phyloP scores from a whole-genome alignment of 1,140 invertebrate species.

The Liolophura sinensis region DNA sequence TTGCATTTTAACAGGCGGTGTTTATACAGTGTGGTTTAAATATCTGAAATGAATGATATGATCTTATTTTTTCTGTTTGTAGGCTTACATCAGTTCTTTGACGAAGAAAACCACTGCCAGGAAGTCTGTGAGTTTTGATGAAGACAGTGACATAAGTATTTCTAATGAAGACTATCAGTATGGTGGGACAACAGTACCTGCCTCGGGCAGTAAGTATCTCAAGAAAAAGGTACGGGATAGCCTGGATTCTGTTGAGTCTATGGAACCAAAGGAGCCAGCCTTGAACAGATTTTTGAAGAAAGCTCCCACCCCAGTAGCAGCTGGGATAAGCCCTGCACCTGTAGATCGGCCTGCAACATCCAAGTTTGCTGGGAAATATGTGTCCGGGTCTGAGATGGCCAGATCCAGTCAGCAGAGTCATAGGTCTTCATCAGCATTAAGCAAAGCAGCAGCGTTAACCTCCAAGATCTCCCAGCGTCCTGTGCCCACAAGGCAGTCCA shows the following conservation, averaged over 20 bases:
- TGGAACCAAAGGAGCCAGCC: too few species aligned
- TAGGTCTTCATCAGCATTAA: slow-evolving; percentile 23
- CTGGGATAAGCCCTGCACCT: too few species aligned
- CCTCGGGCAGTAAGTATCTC: too few species aligned
- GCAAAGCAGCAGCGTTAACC: slow-evolving; percentile 29
- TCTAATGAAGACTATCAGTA: slow-evolving; percentile 25
- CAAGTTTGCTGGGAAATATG: too few species aligned
- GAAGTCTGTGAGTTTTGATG: slow-evolving; percentile 35
- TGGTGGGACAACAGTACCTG: too few species aligned
- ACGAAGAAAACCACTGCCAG: slow-evolving; percentile 36
- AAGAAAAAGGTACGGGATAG: too few species aligned
- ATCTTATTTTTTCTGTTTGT: slow-evolving; percentile 15
- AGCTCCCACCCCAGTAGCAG: too few species aligned
- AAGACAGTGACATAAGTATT: slow-evolving; percentile 38
- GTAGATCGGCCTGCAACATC: too few species aligned
- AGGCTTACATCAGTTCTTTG: slow-evolving; percentile 42
- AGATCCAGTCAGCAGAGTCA: slow-evolving; percentile 7
- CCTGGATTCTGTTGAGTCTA: too few species aligned
- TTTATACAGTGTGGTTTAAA: neutral
- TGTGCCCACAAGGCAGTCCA: slow-evolving; percentile 4
- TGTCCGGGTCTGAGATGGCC: neutral
- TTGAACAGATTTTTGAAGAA: too few species aligned
- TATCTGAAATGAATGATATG: neutral
- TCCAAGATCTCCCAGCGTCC: slow-evolving; percentile 25
- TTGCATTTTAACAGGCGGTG: neutral